phyloP scores from a whole-genome alignment of 1,140 invertebrate genomes.

The Radopholus similis region DNA sequence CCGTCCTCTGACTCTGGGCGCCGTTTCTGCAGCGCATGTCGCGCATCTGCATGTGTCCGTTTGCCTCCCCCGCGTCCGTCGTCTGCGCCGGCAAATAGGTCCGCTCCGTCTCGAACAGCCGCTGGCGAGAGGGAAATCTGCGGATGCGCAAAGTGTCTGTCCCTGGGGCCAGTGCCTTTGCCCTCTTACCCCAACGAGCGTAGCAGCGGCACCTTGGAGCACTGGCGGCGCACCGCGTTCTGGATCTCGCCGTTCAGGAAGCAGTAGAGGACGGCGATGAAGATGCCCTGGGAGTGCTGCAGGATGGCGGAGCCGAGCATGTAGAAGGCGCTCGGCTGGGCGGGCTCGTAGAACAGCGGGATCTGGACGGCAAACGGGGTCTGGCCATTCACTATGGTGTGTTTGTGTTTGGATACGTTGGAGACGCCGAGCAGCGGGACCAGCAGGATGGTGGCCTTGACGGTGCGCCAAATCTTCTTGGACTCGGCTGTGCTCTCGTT shows the following conservation, averaged over 20 bases:
- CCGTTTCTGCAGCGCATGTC: conserved; percentile 14
- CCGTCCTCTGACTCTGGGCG: not conserved
- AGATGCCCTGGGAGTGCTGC: conserved; percentile 64
- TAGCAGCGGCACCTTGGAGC: conserved; percentile 54
- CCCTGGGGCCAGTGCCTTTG: too few species aligned
- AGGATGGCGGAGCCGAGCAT: conserved; percentile 63
- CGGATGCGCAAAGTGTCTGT: not conserved
- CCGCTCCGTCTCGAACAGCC: conserved; percentile 52
- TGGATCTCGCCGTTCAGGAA: conserved; percentile 65
- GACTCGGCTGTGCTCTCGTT: conserved; percentile 55
- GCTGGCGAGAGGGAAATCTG: conserved; percentile 20
- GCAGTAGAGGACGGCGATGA: conserved; percentile 63
- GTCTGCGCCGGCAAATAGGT: conserved; percentile 47
- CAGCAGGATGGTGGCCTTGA: conserved; percentile 64
- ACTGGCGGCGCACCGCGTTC: conserved; percentile 48
- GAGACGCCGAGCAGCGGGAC: conserved; percentile 64
- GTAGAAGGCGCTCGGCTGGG: conserved; percentile 59
- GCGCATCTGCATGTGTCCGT: conserved; percentile 1
- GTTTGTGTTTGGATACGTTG: too few species aligned
- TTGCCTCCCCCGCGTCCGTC: not conserved
- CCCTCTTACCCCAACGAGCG: conserved; percentile 35
- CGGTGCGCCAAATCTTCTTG: conserved; percentile 61
- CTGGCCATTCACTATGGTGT: too few species aligned
- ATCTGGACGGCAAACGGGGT: conserved; percentile 30
- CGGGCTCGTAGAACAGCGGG: conserved; percentile 62